Conservation (phyloP, 2,888 invertebrate species). For the Endotricha flammealis region DNA sequence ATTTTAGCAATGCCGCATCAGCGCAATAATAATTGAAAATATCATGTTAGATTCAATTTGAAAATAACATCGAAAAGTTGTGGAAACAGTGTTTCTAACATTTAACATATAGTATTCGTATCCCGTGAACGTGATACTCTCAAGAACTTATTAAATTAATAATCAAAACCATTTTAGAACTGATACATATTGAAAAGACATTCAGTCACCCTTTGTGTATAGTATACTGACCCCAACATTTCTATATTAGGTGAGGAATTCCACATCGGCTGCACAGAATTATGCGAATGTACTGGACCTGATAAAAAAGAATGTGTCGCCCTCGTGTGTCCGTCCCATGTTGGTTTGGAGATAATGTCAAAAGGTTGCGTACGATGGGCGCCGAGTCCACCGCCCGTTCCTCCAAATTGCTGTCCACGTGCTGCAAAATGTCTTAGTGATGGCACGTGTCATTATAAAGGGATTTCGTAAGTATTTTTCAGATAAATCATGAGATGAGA, state of each 20-base stretch:
- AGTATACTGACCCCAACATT: too few relatives aligned
- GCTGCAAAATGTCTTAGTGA: conserved; percentile 87
- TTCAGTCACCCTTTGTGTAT: too few relatives aligned
- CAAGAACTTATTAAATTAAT: too few relatives aligned
- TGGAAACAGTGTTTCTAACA: too few relatives aligned
- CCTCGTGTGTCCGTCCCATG: conserved; percentile 89
- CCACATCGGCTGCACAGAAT: conserved; percentile 88
- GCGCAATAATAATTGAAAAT: too few relatives aligned
- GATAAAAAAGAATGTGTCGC: conserved; percentile 85
- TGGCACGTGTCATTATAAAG: conserved; percentile 88
- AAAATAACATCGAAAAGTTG: too few relatives aligned
- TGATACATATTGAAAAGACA: background rate
- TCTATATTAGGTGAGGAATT: conserved; percentile 81
- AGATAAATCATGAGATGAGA: too few relatives aligned
- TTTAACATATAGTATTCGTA: too few relatives aligned
- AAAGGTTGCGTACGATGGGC: conserved; percentile 93
- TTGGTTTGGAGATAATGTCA: conserved; percentile 90
- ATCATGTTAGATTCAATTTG: background rate
- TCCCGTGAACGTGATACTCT: too few relatives aligned
- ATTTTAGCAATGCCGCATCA: too few relatives aligned
- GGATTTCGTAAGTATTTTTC: conserved; percentile 61
- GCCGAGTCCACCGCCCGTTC: conserved; percentile 84
- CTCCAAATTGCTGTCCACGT: conserved; percentile 90
- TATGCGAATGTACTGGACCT: conserved; percentile 85
- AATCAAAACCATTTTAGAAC: background rate